Conservation (phyloP, 1,140 invertebrate species). For the Drusus annulatus region DNA sequence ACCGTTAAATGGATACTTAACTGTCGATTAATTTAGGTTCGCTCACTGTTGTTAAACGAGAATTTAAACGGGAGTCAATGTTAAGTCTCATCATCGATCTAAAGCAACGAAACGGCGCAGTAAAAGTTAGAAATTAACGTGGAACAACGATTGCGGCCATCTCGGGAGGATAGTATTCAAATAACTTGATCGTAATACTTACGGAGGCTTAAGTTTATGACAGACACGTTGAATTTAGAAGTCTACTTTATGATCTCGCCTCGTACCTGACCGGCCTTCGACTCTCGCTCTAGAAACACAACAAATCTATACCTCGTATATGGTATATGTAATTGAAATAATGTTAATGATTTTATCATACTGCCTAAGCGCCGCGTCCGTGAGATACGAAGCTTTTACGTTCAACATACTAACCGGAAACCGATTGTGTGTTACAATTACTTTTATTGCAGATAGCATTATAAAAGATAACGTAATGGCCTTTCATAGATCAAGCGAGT, state of each 20-base stretch:
- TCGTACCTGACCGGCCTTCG: not conserved
- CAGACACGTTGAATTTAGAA: conserved; percentile 27
- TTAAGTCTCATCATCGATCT: conserved; percentile 33
- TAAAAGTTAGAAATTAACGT: conserved; percentile 23
- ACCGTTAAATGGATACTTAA: not conserved
- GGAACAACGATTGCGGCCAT: conserved; percentile 19
- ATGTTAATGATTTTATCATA: conserved; percentile 19
- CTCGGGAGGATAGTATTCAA: conserved; percentile 15
- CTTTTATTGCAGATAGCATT: not conserved
- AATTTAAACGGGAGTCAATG: conserved; percentile 30
- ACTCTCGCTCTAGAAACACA: too few species aligned
- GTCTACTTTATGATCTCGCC: conserved; percentile 23
- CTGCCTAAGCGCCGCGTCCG: not conserved
- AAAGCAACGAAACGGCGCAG: not conserved
- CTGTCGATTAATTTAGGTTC: conserved; percentile 15
- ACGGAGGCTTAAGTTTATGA: conserved; percentile 39
- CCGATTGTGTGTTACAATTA: conserved; percentile 12
- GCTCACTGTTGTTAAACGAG: conserved; percentile 1
- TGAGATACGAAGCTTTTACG: conserved; percentile 16
- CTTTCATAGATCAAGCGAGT: too few species aligned
- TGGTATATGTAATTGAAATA: conserved; percentile 30
- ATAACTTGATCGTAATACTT: conserved; percentile 46
- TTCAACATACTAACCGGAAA: conserved; percentile 7
- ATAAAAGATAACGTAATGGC: too few species aligned
- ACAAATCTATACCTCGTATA: too few species aligned